A percentile compares a stretch with the other conserved stretches of the same genome.
These are phyloP conservation scores for Tragopan temminckii DNA, from an alignment of 2,797 vertebrate species.

Conservation along the genomic window DNA sequence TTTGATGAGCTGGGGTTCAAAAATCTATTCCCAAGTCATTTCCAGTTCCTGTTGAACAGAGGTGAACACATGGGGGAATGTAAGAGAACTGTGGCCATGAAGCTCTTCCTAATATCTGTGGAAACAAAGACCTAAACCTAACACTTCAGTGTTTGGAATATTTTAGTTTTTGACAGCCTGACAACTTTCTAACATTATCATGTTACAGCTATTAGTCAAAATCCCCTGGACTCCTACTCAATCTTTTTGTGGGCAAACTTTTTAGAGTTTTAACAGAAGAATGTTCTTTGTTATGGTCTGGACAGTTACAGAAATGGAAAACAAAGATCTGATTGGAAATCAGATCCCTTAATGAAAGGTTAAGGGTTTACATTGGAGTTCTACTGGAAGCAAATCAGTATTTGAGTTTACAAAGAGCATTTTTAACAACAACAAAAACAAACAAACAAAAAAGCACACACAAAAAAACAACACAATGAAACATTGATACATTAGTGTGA, in stretches of 20 bases:
- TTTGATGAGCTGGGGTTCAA: background rate
- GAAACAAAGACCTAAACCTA: conserved; percentile 16
- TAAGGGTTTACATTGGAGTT: background rate
- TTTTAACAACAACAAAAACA: background rate
- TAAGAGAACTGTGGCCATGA: background rate
- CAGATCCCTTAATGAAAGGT: background rate
- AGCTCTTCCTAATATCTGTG: conserved; percentile 11
- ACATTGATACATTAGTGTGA: rapidly evolving
- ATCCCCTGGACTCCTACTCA: background rate
- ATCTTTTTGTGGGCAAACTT: background rate
- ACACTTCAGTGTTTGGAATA: conserved; percentile 31
- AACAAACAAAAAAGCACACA: no score
- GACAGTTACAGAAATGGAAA: background rate
- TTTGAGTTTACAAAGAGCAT: background rate
- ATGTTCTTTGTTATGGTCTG: background rate
- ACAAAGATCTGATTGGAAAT: background rate
- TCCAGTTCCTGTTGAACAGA: background rate
- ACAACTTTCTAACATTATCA: conserved; percentile 50
- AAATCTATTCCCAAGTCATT: background rate
- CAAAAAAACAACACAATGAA: background rate
- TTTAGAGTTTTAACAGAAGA: background rate
- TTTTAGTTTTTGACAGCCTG: conserved; percentile 46
- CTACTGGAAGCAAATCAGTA: background rate
- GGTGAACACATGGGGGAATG: background rate
- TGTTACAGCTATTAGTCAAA: conserved; percentile 37